Conservation (phyloP, 2,113 vertebrate species). For the Thymallus thymallus region DNA sequence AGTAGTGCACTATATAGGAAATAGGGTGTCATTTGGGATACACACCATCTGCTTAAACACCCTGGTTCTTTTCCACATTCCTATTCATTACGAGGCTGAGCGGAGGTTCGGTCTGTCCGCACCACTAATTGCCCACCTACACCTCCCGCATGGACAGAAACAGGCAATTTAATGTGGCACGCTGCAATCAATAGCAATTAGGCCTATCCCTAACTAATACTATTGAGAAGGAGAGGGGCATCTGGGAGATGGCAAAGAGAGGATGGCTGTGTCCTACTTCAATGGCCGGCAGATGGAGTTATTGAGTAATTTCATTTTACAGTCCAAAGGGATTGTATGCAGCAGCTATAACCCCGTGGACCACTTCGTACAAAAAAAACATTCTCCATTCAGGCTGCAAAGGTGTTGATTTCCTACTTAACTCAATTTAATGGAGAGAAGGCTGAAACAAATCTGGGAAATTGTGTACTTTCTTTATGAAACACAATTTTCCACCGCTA, state of each 20-base stretch:
- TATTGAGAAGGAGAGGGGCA: constrained; percentile 83
- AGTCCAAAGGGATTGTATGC: too few relatives aligned
- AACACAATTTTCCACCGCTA: too few relatives aligned
- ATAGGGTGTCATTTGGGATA: constrained; percentile 40
- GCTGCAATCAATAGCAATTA: constrained; percentile 95
- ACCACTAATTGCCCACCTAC: constrained; percentile 86
- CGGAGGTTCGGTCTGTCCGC: constrained; percentile 75
- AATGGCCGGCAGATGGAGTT: too few relatives aligned
- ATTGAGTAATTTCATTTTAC: too few relatives aligned
- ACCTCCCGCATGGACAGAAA: constrained; percentile 77
- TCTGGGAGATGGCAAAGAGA: constrained; percentile 72
- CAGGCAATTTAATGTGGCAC: constrained; percentile 94
- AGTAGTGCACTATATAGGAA: constrained; percentile 21
- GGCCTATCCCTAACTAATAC: constrained; percentile 90
- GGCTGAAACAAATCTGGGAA: too few relatives aligned
- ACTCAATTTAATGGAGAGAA: too few relatives aligned
- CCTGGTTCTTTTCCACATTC: constrained; percentile 69
- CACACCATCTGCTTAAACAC: constrained; percentile 35
- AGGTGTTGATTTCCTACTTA: too few relatives aligned
- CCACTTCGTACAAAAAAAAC: too few relatives aligned
- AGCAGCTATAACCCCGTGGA: too few relatives aligned
- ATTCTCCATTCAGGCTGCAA: too few relatives aligned
- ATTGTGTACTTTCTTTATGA: too few relatives aligned
- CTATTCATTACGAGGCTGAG: constrained; percentile 83
- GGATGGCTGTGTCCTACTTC: constrained; percentile 13